phyloP scores from a whole-genome alignment of 2,888 invertebrate genomes.

The Ligdia adustata region DNA sequence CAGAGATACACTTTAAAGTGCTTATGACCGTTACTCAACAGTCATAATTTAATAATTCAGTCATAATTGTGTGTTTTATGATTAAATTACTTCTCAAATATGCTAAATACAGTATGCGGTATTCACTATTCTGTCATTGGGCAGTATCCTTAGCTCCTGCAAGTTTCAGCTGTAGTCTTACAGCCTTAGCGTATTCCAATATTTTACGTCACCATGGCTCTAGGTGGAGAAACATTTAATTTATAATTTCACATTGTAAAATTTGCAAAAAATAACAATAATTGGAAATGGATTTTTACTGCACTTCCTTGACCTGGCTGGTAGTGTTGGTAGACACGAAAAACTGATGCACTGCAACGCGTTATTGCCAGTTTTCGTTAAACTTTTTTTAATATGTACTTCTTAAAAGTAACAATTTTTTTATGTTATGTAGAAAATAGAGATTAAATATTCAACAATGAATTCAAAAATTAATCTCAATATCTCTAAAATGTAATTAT shows the following conservation, averaged over 20 bases:
- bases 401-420: not conserved
- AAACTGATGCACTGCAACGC: conserved; percentile 26
- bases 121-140: conserved; percentile 60
- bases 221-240: conserved; percentile 34
- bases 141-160: conserved; percentile 53
- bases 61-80: conserved; percentile 42
- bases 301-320: conserved; percentile 74
- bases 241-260: conserved; percentile 53
- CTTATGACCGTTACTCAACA: conserved; percentile 37
- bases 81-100: conserved; percentile 43
- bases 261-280: conserved; percentile 65
- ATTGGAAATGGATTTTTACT: conserved; percentile 57
- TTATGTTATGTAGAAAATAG: not conserved
- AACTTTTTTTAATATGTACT: not conserved
- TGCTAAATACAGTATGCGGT: conserved; percentile 64
- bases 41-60: conserved; percentile 39
- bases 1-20: conserved; percentile 29
- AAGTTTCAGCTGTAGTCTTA: conserved; percentile 54
- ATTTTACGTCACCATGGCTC: conserved; percentile 59
- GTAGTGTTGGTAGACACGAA: conserved; percentile 36
- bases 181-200: conserved; percentile 49
- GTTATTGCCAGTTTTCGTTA: conserved; percentile 29
- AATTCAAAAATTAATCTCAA: too few species aligned
- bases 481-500: too few species aligned
- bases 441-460: too few species aligned